Conservation (phyloP, 2,888 invertebrate genomes). For the Choristoneura rosaceana region DNA sequence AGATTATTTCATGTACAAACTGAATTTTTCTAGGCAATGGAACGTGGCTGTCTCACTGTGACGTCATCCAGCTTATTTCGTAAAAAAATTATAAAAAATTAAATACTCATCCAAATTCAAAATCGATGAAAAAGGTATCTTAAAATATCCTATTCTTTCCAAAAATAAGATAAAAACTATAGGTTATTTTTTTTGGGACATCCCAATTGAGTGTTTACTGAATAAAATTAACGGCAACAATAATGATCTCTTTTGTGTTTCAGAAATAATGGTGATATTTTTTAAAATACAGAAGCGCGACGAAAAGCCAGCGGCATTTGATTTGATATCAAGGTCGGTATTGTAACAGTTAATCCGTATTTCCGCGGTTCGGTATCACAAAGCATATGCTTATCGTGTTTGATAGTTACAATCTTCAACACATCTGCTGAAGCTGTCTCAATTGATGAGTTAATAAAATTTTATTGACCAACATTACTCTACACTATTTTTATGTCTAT, state of each 20-base stretch:
- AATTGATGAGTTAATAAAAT: not conserved
- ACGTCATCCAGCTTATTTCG: too few relatives aligned
- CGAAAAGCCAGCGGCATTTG: slow-evolving; percentile 70
- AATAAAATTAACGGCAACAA: not conserved
- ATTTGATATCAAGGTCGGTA: slow-evolving; percentile 74
- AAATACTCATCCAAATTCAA: too few relatives aligned
- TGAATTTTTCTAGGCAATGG: too few relatives aligned
- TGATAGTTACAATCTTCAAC: not conserved
- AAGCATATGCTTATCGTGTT: not conserved
- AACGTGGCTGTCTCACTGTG: too few relatives aligned
- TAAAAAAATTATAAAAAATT: too few relatives aligned
- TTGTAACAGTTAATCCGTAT: not conserved
- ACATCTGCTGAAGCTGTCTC: not conserved
- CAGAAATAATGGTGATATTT: slow-evolving; percentile 82
- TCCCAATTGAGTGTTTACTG: not conserved
- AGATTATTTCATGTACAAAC: too few relatives aligned
- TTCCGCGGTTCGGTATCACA: not conserved
- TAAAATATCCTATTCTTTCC: too few relatives aligned
- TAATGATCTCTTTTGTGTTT: slow-evolving; percentile 46
- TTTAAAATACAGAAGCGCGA: slow-evolving; percentile 81
- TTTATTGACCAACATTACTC: not conserved
- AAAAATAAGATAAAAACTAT: too few relatives aligned
- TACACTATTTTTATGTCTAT: too few relatives aligned
- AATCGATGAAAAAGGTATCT: too few relatives aligned
- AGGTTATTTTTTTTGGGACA: too few relatives aligned